phyloP scores from a whole-genome alignment of 2,113 vertebrate genomes.

The Thamnaconus septentrionalis region DNA sequence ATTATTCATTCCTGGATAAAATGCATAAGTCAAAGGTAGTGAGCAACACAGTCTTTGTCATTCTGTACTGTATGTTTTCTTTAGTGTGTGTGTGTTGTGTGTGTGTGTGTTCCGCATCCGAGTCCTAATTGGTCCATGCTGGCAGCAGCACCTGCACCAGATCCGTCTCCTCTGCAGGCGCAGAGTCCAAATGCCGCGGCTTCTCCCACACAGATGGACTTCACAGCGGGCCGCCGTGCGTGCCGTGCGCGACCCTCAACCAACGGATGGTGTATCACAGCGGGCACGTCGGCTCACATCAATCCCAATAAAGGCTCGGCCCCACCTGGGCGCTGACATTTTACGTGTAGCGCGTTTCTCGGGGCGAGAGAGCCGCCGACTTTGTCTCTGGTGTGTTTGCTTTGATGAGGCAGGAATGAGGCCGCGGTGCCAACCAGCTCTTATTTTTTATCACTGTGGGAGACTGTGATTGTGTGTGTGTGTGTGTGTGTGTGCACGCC shows the following conservation, averaged over 20 bases:
- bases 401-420: conserved; percentile 16
- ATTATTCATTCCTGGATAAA: background rate
- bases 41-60: background rate
- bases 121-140: conserved; percentile 62
- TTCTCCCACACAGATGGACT: conserved; percentile 67
- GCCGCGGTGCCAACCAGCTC: conserved; percentile 5
- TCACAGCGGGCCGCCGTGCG: conserved; percentile 43
- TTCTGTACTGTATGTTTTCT: background rate
- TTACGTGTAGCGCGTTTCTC: conserved; percentile 5
- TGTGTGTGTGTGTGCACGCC: background rate
- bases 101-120: conserved; percentile 21
- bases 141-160: conserved; percentile 56
- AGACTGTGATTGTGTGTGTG: conserved; percentile 4
- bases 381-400: conserved; percentile 34
- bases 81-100: conserved; percentile 9
- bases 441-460: conserved; percentile 2
- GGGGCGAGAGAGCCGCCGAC: conserved; percentile 17
- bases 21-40: background rate
- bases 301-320: conserved; percentile 51
- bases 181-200: conserved; percentile 37
- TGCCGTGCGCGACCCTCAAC: conserved; percentile 40
- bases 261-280: conserved; percentile 56
- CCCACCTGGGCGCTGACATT: conserved; percentile 47
- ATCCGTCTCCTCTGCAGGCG: conserved; percentile 62
- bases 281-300: conserved; percentile 50